A percentile compares a stretch with the other conserved stretches of the same genome.
These are phyloP conservation scores for Phyllopteryx taeniolatus DNA, from an alignment of 2,113 vertebrate genomes.

Conservation along the genomic window DNA sequence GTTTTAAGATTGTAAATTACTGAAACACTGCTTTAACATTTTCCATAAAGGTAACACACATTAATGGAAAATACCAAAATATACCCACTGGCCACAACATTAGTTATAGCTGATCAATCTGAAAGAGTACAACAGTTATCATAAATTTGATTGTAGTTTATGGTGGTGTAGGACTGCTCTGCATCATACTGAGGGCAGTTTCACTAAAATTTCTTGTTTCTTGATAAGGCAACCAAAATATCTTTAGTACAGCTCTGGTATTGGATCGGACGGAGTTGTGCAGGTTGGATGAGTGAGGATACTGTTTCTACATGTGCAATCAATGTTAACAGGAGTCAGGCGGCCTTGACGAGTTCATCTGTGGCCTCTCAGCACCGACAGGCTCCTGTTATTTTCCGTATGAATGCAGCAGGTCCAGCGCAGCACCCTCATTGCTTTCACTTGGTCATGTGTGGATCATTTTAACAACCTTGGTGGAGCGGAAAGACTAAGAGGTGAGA, in stretches of 20 bases:
- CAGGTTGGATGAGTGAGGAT: background rate
- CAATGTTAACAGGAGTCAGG: slow-evolving; percentile 8
- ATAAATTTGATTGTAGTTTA: too few relatives aligned
- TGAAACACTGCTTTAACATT: background rate
- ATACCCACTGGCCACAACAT: background rate
- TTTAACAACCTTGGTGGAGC: slow-evolving; percentile 24
- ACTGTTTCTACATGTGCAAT: background rate
- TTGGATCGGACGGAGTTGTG: background rate
- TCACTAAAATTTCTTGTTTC: too few relatives aligned
- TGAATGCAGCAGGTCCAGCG: slow-evolving; percentile 22
- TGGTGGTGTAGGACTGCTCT: too few relatives aligned
- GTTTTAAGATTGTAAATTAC: background rate
- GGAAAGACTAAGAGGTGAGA: slow-evolving; percentile 23
- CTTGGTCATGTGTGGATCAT: slow-evolving; percentile 28
- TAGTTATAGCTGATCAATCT: background rate
- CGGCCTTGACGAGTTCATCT: slow-evolving; percentile 19
- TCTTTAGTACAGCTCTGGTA: too few relatives aligned
- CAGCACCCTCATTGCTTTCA: slow-evolving; percentile 22
- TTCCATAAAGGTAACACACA: background rate
- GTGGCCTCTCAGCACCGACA: slow-evolving; percentile 5
- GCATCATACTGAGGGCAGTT: too few relatives aligned
- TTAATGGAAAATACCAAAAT: background rate
- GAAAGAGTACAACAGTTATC: background rate
- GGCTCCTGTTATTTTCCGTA: slow-evolving; percentile 26
- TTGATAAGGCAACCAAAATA: too few relatives aligned